Base-by-base conservation (phyloP, 2,113 vertebrate species). In the Nothobranchius kuhntae region DNA sequence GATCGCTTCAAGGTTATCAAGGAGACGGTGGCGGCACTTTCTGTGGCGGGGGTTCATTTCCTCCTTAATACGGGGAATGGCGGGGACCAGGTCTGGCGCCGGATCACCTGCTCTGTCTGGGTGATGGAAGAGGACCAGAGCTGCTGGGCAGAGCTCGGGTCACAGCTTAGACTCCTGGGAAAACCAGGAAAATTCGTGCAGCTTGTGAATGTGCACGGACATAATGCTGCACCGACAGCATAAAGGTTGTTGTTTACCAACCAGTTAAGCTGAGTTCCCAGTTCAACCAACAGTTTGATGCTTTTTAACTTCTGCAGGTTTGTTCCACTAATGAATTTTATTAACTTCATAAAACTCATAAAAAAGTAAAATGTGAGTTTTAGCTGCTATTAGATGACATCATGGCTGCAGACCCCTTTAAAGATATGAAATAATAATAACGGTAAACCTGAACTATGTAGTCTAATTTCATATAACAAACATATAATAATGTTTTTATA, bases 1-100 rank as follows among this genome's bases (percentile, higher is more conserved):
- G 60, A 71, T 82, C 13, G 71, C 76, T 74, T 79, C 68, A 84
- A 80, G 78, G 78, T 81, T 79, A 85, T 86, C 62, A 78, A 75
- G 72, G 65, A 77, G 65, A 77, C 54, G 52, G 71, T 69, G 62
- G 50, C 68, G 69, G 76, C 72, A 56, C 35, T 56, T 38, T 40
- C 13, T 67, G 85, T 84, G 84, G 79, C 75, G 6, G 50, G 47
- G 26, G 70, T 85, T 82, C 45, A 83, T 83, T 87, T 86, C 73
- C 73, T 59, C 72, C 65, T 48, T 73, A 70, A 80, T 81, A 87
- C 71, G 58, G 70, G 57, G 65, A 71, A 68, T 67, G 79, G 59
- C 73, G 75, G 75, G 66, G 73, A 85, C 69, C 73, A 71, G 71
- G 65, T 64, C 78, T 67, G 72, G 57, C 53, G 30, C 68, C 2